Base-by-base conservation (phyloP, 2,888 invertebrate genomes). In the Sussaba pulchella region DNA sequence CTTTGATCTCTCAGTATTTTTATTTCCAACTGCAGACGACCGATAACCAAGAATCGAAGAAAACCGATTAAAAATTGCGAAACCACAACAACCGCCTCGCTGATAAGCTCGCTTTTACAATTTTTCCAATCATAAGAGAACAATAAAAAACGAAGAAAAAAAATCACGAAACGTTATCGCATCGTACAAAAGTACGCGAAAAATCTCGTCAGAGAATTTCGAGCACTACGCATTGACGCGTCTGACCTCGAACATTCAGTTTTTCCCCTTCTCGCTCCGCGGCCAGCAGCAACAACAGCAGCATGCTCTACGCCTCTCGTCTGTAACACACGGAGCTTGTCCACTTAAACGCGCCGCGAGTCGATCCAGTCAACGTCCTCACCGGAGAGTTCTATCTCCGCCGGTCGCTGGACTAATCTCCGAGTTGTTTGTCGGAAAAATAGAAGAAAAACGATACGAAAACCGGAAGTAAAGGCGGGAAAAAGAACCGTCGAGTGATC, bases 281-380 rank as follows among this genome's bases (percentile, higher is more conserved):
- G 36, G 10, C 36, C 36, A n/a, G n/a, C n/a, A n/a, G n/a, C n/a
- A n/a, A n/a, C n/a, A n/a, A n/a, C n/a, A n/a, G 21, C n/a, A 9
- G 17, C 52, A n/a, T 36, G 63, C 43, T 57, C 41, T 39, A 26
- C 2, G 17, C 12, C 36, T 52, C 57, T 43, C n/a, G 59, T 66
- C 31, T 45, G 36, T 8, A 43, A 26, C 41, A 26, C 36, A 17
- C 70, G 12, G 17, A 57, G 19, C 47, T 71, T 66, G 75, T 66
- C 36, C 39, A 70, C 59, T 70, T 24, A 36, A 61, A 78, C 69
- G 54, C 43, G 74, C 64, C 59, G 41, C 45, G n/a, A 41, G 57
- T 45, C 31, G 31, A 64, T 19, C 50, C 70, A 73, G 82, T 82
- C 67, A 77, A 66, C 59, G 70, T 75, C 43, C 50, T 43, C 43